Percentiles rank a stretch among this genome's conserved stretches.
Conservation (phyloP, 2,113 vertebrate genomes). For the Ptyas mucosa region DNA sequence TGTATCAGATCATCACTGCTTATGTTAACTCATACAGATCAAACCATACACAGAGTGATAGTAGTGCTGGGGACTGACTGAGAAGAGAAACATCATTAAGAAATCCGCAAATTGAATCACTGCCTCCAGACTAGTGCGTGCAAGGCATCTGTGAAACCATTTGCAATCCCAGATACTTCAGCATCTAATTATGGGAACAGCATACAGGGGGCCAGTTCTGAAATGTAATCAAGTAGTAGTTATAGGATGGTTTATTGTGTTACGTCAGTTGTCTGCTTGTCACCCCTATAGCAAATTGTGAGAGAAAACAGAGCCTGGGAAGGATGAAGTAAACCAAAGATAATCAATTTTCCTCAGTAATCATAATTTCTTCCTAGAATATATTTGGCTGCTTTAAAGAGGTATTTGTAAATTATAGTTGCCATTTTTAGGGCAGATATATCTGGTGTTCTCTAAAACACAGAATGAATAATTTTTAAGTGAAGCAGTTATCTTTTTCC, state of each 20-base stretch:
- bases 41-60: neutral
- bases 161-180: conserved; percentile 49
- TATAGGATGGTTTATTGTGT: conserved; percentile 32
- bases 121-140: conserved; percentile 36
- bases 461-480: neutral
- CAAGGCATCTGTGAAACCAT: conserved; percentile 39
- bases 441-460: neutral
- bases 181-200: conserved; percentile 39
- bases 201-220: conserved; percentile 4
- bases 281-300: fast-evolving
- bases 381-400: neutral
- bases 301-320: neutral
- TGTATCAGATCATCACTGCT: neutral
- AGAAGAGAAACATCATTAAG: conserved; percentile 33
- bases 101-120: conserved; percentile 52
- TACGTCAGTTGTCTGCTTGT: conserved; percentile 10
- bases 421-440: neutral
- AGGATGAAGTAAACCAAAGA: neutral
- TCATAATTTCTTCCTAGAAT: neutral
- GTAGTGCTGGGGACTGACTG: neutral
- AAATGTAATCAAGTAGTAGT: conserved; percentile 30
- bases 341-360: neutral
- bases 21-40: conserved; percentile 8
- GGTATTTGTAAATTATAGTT: neutral
- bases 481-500: neutral